Evolutionary conservation across 1,140 invertebrate genomes (phyloP), one percentile per base, ranked within the genome.

Genomic region (Listronotus bonariensis): DNA sequence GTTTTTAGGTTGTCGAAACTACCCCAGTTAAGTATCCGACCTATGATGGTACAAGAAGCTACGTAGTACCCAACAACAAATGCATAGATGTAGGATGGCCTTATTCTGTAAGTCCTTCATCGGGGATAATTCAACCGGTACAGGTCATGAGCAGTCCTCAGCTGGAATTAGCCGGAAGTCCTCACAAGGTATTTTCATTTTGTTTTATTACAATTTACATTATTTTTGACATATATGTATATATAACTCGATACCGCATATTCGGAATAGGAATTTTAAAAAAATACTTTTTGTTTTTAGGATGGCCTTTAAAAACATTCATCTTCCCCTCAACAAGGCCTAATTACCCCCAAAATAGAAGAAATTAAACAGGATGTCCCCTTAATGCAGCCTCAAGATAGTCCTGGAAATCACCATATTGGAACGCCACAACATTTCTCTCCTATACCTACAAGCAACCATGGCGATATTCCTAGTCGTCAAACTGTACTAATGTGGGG

Each of bases 401-500:
- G 52, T 81, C 78, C 49, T 67, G 76, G 49, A 72, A 80, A 72
- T 64, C 80, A 63, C 73, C 77, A 80, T 18, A 77, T 78, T 77
- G n/a, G 80, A 71, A 75, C 80, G 52, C 75, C 78, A 65, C 83
- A 83, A 59, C 82, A 87, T 68, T 79, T 78, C 63, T 75, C 76
- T 17, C 76, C 78, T n/a, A 71, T 69, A 26, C 74, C 77, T 14
- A 40, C 73, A n/a, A 61, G 41, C 15, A 57, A 43, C 26, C 71
- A 74, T 38, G 67, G 68, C 20, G 81, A 85, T 62, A 66, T 66
- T 17, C 85, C 88, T 55, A 86, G 88, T 0, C 80, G 92, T 17
- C 91, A 94, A 78, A 94, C 92, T 1, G 92, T 94, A 14, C 82
- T 94, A 3, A 93, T 93, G 92, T 93, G 91, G 91, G 91, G 91